A percentile compares a stretch with the other conserved stretches of the same genome.
Conservation (phyloP, 2,888 invertebrate genomes). For the Leucania comma region DNA sequence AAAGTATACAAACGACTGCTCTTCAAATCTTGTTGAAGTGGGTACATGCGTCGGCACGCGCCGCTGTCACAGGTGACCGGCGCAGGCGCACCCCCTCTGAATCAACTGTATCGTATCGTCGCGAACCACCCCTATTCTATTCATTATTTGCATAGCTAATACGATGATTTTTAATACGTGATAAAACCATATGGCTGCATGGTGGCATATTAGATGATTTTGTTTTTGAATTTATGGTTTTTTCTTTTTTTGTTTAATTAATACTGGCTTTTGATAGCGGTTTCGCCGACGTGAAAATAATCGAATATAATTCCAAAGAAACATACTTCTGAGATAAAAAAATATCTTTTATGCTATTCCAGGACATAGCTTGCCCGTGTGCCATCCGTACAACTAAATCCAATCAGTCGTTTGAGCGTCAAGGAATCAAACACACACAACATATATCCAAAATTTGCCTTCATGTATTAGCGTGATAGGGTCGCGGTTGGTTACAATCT, state of each 20-base stretch:
- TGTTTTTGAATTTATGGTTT: slow-evolving; percentile 1
- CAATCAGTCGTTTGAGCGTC: too few species aligned
- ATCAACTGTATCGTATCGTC: slow-evolving; percentile 67
- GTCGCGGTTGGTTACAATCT: not conserved
- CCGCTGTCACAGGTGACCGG: slow-evolving; percentile 68
- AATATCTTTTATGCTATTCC: too few species aligned
- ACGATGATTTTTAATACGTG: slow-evolving; percentile 83
- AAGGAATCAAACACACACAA: too few species aligned
- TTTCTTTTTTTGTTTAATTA: not conserved
- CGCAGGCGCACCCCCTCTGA: slow-evolving; percentile 60
- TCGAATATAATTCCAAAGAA: too few species aligned
- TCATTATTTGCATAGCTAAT: slow-evolving; percentile 87
- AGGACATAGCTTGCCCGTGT: too few species aligned
- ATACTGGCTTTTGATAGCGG: too few species aligned
- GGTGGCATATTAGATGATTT: slow-evolving; percentile 28
- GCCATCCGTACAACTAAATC: too few species aligned
- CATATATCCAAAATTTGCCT: too few species aligned
- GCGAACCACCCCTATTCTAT: slow-evolving; percentile 71
- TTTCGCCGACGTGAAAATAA: too few species aligned
- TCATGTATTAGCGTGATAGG: too few species aligned
- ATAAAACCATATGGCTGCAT: slow-evolving; percentile 78
- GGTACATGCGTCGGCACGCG: slow-evolving; percentile 67
- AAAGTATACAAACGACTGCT: not conserved
- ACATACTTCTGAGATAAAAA: too few species aligned
- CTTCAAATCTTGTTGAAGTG: slow-evolving; percentile 12